Conservation (phyloP, 2,113 vertebrate genomes). For the Myiagra hebetior region DNA sequence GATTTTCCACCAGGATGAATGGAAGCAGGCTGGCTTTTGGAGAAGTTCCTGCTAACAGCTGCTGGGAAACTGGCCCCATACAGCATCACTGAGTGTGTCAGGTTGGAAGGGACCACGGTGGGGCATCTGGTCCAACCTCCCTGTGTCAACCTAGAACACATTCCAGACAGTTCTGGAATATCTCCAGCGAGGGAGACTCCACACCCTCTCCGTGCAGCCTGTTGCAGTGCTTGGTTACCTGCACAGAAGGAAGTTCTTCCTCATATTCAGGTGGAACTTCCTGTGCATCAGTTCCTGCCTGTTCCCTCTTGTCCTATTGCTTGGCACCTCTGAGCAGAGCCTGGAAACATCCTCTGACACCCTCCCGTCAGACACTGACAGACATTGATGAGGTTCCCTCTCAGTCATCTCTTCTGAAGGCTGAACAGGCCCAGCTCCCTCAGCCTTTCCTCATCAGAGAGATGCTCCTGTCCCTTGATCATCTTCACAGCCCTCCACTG, state of each 20-base stretch:
- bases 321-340: not conserved
- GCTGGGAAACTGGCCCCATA: not conserved
- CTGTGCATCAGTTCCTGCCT: not conserved
- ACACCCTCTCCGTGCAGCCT: not conserved
- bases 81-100: not conserved
- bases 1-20: not conserved
- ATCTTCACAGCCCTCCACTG: not conserved
- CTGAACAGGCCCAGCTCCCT: not conserved
- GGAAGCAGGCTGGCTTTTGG: not conserved
- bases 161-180: not conserved
- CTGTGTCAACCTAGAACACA: not conserved
- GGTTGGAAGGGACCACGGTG: not conserved
- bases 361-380: not conserved
- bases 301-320: not conserved
- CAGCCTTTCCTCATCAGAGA: not conserved
- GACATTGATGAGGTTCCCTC: not conserved
- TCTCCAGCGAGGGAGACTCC: not conserved
- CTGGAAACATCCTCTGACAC: not conserved
- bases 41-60: not conserved
- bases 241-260: not conserved
- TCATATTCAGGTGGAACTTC: not conserved
- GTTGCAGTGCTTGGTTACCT: not conserved
- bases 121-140: not conserved
- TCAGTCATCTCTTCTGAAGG: not conserved
- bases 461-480: not conserved